A percentile compares a stretch with the other conserved stretches of the same genome.
Evolutionary conservation across 2,888 invertebrate genomes (phyloP).

Genomic region (Drosophila yooni): DNA sequence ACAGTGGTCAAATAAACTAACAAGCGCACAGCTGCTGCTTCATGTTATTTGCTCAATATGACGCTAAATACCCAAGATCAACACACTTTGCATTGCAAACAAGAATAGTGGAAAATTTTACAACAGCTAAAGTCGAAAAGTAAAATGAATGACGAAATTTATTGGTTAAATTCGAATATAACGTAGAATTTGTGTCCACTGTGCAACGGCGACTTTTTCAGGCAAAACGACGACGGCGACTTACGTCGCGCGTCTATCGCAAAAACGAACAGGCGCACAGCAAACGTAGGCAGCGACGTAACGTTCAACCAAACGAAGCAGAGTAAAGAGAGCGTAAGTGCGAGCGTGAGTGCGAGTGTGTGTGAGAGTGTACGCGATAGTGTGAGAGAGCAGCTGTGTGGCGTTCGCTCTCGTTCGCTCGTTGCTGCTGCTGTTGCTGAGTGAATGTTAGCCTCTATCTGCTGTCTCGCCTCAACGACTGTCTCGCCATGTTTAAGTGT

Average conservation of each 20-base stretch:
- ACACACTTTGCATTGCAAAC: conserved; percentile 16
- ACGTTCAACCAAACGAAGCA: conserved; percentile 19
- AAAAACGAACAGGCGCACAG: conserved; percentile 83
- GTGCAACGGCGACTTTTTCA: conserved; percentile 73
- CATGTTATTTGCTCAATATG: background rate
- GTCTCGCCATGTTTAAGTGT: conserved; percentile 13
- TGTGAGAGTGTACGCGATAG: conserved; percentile 3
- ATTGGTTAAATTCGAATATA: background rate
- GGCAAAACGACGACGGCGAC: conserved; percentile 79
- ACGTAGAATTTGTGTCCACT: conserved; percentile 41
- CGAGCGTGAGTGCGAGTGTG: conserved; percentile 1
- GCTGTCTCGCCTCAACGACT: conserved; percentile 22
- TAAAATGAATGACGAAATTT: conserved; percentile 8
- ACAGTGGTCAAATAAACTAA: conserved; percentile 42
- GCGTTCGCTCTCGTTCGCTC: conserved; percentile 18
- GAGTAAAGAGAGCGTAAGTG: conserved; percentile 6
- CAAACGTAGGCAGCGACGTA: conserved; percentile 24
- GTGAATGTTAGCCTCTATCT: conserved; percentile 39
- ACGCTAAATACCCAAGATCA: conserved; percentile 16
- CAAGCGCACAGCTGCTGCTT: conserved; percentile 7
- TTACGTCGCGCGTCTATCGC: conserved; percentile 85
- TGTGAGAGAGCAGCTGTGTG: conserved; percentile 26
- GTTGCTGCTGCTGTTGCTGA: conserved; percentile 19
- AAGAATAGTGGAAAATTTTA: conserved; percentile 15
- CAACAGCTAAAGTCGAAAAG: background rate